These are phyloP conservation scores for Ivindomyrus marchei DNA, from an alignment of 2,113 vertebrate genomes.

Conservation along the genomic window DNA sequence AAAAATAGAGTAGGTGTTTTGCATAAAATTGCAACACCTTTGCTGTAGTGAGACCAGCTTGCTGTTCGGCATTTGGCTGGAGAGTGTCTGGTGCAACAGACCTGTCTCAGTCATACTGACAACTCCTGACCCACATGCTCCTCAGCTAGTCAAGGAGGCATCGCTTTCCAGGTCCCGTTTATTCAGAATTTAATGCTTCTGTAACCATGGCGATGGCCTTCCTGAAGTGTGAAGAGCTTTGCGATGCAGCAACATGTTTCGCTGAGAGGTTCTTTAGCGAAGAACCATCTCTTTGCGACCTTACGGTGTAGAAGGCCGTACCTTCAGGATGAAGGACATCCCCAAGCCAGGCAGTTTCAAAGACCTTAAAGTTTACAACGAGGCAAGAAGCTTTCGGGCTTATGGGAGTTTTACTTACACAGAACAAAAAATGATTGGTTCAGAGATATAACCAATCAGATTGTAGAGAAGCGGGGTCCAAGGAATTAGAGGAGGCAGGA, in stretches of 20 bases:
- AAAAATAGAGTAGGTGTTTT: background rate
- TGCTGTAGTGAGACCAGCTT: background rate
- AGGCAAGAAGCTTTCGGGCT: background rate
- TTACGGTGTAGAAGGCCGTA: background rate
- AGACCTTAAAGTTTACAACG: background rate
- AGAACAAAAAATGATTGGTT: too few species aligned
- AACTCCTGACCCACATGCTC: background rate
- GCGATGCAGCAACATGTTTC: background rate
- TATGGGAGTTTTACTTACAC: too few species aligned
- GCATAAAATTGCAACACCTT: background rate
- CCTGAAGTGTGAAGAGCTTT: background rate
- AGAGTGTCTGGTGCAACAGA: background rate
- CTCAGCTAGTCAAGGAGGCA: background rate
- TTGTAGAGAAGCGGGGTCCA: too few species aligned
- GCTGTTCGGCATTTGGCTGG: background rate
- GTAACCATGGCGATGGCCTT: slow-evolving; percentile 13
- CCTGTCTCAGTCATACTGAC: background rate
- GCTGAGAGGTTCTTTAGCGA: background rate
- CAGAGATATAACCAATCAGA: too few species aligned
- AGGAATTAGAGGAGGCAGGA: too few species aligned
- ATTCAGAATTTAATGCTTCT: background rate
- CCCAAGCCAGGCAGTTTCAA: background rate
- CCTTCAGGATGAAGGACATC: background rate
- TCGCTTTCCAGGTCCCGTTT: background rate
- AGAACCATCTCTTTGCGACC: background rate